phyloP scores from a whole-genome alignment of 30 jellyfish, hydroid and myxozoan species.

The Cassiopea andromeda region DNA sequence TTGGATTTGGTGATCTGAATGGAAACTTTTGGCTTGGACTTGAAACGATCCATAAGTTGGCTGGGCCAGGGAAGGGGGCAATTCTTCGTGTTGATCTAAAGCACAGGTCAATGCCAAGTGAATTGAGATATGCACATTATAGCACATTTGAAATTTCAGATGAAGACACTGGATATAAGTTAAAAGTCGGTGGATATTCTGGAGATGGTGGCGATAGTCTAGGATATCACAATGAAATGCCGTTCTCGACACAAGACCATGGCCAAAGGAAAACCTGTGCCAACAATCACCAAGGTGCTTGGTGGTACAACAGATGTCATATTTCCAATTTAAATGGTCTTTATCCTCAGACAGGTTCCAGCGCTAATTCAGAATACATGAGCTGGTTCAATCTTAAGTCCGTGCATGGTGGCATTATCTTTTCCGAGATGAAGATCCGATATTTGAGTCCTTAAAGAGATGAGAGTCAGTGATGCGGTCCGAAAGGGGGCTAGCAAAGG shows the following conservation, averaged over 20 bases:
- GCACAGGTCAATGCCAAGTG: constrained; percentile 10
- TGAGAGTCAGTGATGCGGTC: too few species aligned
- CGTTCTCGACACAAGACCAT: constrained; percentile 37
- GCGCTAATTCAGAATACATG: too few species aligned
- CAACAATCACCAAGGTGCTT: constrained; percentile 16
- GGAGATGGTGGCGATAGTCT: constrained; percentile 39
- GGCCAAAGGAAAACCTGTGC: constrained; percentile 24
- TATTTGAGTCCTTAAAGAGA: neutral
- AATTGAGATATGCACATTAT: constrained; percentile 12
- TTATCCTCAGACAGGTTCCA: neutral
- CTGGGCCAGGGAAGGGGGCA: constrained; percentile 54
- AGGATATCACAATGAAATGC: neutral
- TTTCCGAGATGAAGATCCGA: constrained; percentile 34
- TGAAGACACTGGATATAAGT: constrained; percentile 40
- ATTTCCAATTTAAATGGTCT: constrained; percentile 35
- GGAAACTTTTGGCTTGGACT: constrained; percentile 72
- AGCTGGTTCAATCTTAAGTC: neutral
- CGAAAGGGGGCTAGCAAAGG: too few species aligned
- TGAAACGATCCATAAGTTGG: constrained; percentile 39
- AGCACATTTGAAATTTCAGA: constrained; percentile 20
- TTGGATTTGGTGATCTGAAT: constrained; percentile 54
- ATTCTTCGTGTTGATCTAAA: constrained; percentile 43
- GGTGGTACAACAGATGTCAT: constrained; percentile 48
- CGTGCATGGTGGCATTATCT: constrained; percentile 4
- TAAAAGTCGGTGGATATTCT: constrained; percentile 19